These are phyloP conservation scores for Tiliacea citrago DNA, from an alignment of 2,888 invertebrate species.

Conservation along the genomic window DNA sequence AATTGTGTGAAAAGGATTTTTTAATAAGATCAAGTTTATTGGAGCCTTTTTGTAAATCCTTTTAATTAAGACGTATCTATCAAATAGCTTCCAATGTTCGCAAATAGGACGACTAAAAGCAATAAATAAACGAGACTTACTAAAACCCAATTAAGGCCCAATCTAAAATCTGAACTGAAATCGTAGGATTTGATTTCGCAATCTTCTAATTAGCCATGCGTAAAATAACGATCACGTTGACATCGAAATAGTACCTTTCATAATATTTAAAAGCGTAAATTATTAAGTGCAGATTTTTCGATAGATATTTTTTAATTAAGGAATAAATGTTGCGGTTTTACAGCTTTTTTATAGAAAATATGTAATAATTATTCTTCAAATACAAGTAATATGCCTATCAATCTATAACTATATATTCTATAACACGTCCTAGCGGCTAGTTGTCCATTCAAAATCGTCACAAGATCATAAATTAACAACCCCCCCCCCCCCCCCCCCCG, in stretches of 20 bases:
- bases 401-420: no score
- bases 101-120: constrained; percentile 16
- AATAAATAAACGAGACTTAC: constrained; percentile 28
- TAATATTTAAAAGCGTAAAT: neutral
- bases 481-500: no score
- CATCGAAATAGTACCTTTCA: neutral
- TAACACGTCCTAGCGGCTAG: no score
- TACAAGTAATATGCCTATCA: no score
- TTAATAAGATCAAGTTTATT: constrained; percentile 20
- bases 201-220: constrained; percentile 4
- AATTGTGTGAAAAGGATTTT: constrained; percentile 8
- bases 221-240: constrained; percentile 15
- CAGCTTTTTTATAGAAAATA: no score
- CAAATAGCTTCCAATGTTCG: constrained; percentile 22
- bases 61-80: constrained; percentile 28
- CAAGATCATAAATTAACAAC: neutral
- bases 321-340: no score
- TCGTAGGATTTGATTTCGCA: constrained; percentile 22
- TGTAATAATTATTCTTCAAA: no score
- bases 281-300: no score
- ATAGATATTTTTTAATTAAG: no score
- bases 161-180: constrained; percentile 22
- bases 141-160: constrained; percentile 39
- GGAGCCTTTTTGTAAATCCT: constrained; percentile 11
- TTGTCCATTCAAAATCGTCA: neutral